These are phyloP conservation scores for Mus pahari DNA, from an alignment of 2,113 vertebrate species.

Conservation along the genomic window DNA sequence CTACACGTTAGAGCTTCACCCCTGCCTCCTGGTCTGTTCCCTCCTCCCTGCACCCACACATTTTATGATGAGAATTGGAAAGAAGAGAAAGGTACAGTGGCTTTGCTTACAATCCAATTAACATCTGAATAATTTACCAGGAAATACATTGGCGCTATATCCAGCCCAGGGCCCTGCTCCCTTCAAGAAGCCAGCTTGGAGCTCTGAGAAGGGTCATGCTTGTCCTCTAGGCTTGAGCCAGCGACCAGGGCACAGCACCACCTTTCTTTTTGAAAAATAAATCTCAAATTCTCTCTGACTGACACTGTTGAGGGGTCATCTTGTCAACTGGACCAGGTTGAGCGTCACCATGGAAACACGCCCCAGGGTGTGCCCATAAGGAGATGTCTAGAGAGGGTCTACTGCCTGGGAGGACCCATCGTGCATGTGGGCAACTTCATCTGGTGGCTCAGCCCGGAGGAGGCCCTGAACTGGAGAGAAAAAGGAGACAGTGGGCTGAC, in stretches of 20 bases:
- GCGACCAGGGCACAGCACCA: neutral
- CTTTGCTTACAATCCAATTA: slow-evolving; percentile 85
- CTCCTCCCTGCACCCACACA: rapidly evolving
- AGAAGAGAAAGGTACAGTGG: slow-evolving; percentile 79
- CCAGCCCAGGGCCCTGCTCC: slow-evolving; percentile 63
- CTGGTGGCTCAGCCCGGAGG: too few species aligned
- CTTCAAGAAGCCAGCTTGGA: slow-evolving; percentile 47
- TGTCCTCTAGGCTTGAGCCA: neutral
- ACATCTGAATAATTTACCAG: slow-evolving; percentile 85
- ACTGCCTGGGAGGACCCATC: neutral
- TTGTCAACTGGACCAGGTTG: neutral
- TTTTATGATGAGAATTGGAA: slow-evolving; percentile 60
- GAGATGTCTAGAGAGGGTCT: neutral
- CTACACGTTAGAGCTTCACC: neutral
- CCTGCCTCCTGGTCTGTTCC: neutral
- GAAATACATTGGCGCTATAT: slow-evolving; percentile 72
- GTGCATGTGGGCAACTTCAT: neutral
- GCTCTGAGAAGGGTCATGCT: neutral
- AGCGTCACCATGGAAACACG: neutral
- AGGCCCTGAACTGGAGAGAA: neutral
- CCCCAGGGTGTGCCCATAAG: neutral
- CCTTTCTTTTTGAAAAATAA: neutral
- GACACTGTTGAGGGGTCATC: neutral
- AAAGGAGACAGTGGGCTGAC: neutral
- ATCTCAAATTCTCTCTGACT: neutral